Conservation (phyloP, 2,888 invertebrate genomes). For the Drosophila rellima region DNA sequence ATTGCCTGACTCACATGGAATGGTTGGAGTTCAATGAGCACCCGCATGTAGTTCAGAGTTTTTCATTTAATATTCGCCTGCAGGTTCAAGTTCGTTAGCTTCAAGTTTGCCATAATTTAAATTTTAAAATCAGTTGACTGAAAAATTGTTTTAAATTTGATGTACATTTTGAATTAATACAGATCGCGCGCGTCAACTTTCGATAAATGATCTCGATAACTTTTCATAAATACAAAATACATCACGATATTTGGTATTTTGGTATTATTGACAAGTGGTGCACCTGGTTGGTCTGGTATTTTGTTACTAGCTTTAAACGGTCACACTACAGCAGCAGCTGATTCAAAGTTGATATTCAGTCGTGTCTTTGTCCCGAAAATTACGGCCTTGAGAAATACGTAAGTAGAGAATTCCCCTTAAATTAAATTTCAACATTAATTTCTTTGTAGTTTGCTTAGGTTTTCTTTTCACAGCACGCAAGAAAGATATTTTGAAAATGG, state of each 20-base stretch:
- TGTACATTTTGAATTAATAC: not conserved
- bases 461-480: not conserved
- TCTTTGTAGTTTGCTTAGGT: conserved; percentile 17
- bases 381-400: not conserved
- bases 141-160: not conserved
- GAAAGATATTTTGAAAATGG: conserved; percentile 25
- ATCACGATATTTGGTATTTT: conserved; percentile 19
- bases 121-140: not conserved
- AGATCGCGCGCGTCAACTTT: not conserved
- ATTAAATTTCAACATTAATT: not conserved
- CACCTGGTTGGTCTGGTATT: conserved; percentile 16
- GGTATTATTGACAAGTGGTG: not conserved
- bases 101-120: not conserved
- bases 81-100: conserved; percentile 15
- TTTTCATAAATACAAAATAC: not conserved
- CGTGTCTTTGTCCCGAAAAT: not conserved
- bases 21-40: conserved; percentile 60
- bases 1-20: conserved; percentile 20
- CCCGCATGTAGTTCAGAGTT: conserved; percentile 22
- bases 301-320: not conserved
- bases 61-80: conserved; percentile 23
- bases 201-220: conserved; percentile 45
- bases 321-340: conserved; percentile 20
- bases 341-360: conserved; percentile 3
- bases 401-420: conserved; percentile 8